phyloP scores from a whole-genome alignment of 2,888 invertebrate species.

The Pheosia gnoma region DNA sequence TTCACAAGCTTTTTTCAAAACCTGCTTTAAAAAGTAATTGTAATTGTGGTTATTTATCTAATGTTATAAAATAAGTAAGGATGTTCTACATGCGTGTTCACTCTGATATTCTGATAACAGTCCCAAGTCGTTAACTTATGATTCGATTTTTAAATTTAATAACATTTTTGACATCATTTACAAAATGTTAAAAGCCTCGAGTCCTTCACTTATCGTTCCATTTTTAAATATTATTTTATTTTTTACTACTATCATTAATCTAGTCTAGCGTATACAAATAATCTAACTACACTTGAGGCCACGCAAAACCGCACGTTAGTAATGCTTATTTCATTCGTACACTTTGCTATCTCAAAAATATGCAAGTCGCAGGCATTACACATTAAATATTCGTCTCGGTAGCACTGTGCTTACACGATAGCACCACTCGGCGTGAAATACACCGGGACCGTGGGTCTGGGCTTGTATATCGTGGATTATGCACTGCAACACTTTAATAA shows the following conservation, averaged over 20 bases:
- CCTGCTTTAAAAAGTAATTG: too few relatives aligned
- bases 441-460: neutral
- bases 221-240: neutral
- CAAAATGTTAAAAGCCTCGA: too few relatives aligned
- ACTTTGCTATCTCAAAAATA: neutral
- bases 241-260: too few relatives aligned
- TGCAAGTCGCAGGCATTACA: neutral
- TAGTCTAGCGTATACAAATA: neutral
- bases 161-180: too few relatives aligned
- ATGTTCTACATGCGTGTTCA: too few relatives aligned
- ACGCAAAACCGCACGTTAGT: neutral
- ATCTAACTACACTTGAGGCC: neutral
- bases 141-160: too few relatives aligned
- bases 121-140: too few relatives aligned
- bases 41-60: too few relatives aligned
- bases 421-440: neutral
- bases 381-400: conserved; percentile 4
- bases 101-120: too few relatives aligned
- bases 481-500: conserved; percentile 4
- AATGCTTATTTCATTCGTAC: neutral
- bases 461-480: neutral
- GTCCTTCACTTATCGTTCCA: too few relatives aligned
- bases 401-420: conserved; percentile 4
- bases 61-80: too few relatives aligned
- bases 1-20: too few relatives aligned